Conservation (phyloP, 2,888 invertebrate species). For the Ophioninae sp. region DNA sequence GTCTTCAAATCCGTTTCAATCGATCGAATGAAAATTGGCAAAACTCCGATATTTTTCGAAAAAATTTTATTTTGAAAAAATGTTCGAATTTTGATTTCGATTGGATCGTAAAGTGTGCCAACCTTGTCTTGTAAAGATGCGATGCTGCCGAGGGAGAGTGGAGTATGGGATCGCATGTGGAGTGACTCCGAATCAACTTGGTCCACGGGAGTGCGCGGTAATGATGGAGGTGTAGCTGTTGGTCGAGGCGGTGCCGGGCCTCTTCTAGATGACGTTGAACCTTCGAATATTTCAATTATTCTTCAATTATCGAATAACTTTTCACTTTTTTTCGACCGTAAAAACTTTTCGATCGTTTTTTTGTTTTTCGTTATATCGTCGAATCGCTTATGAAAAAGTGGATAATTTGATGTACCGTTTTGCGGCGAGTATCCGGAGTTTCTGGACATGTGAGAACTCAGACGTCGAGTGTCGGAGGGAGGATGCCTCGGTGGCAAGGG, state of each 20-base stretch:
- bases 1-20: background rate
- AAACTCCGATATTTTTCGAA: too few relatives aligned
- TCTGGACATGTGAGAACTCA: constrained; percentile 79
- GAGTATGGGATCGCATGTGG: constrained; percentile 83
- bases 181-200: constrained; percentile 79
- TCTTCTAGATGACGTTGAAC: constrained; percentile 82
- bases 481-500: constrained; percentile 83
- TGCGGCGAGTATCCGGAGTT: constrained; percentile 80
- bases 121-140: constrained; percentile 89
- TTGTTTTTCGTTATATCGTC: background rate
- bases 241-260: constrained; percentile 84
- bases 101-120: constrained; percentile 52
- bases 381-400: background rate
- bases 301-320: background rate
- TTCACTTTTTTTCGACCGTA: background rate
- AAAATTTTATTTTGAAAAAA: too few relatives aligned
- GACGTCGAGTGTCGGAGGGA: constrained; percentile 80
- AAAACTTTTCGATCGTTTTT: background rate
- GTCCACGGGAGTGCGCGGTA: constrained; percentile 83
- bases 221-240: constrained; percentile 84
- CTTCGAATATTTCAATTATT: constrained; percentile 64
- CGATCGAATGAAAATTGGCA: background rate
- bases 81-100: too few relatives aligned
- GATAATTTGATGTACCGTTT: constrained; percentile 73
- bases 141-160: constrained; percentile 89